A percentile compares a stretch with the other conserved stretches of the same genome.
Conservation (phyloP, 64 coral and sea anemone genomes). For the Pocillopora verrucosa region DNA sequence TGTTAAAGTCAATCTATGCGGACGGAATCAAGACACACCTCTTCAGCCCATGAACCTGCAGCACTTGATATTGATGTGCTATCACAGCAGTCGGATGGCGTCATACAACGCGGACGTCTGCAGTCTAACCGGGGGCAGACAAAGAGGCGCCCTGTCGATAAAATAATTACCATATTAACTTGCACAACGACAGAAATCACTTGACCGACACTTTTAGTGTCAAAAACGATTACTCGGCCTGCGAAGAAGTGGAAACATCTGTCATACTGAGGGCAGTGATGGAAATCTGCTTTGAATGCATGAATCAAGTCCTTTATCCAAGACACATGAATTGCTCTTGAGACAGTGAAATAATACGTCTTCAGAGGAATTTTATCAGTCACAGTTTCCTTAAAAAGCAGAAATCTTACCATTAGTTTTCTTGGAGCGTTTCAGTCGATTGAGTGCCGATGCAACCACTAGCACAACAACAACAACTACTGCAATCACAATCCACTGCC, state of each 20-base stretch:
- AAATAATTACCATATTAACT: not conserved
- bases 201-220: not conserved
- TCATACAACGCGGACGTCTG: constrained; percentile 13
- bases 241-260: too few species aligned
- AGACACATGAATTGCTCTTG: too few species aligned
- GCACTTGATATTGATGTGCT: not conserved
- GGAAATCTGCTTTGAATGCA: too few species aligned
- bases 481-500: not conserved
- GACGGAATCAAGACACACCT: not conserved
- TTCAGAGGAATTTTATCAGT: not conserved
- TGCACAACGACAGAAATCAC: not conserved
- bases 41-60: not conserved
- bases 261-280: too few species aligned
- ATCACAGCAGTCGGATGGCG: not conserved
- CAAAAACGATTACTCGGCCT: too few species aligned
- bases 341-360: too few species aligned
- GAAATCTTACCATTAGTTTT: not conserved
- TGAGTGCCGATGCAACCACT: not conserved
- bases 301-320: too few species aligned
- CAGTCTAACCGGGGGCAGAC: not conserved
- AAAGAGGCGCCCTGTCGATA: not conserved
- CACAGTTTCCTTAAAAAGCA: not conserved
- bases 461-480: not conserved
- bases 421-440: not conserved
- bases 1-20: too few species aligned